Percentiles rank a stretch among this genome's conserved stretches.
Evolutionary conservation across 2,113 vertebrate species (phyloP).

Genomic region (Passer montanus): DNA sequence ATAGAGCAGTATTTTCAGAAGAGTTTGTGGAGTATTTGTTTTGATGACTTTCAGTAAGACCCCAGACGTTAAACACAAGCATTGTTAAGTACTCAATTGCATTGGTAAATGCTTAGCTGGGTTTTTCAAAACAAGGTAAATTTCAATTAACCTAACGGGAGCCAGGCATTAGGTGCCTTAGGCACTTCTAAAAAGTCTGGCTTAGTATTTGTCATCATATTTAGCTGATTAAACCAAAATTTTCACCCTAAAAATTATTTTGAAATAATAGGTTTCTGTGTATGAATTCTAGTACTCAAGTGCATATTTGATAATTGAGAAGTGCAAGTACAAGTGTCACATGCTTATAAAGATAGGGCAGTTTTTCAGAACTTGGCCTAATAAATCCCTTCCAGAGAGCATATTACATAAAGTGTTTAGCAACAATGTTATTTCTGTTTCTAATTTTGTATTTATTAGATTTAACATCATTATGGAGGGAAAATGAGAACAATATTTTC

Average conservation of each 20-base stretch:
- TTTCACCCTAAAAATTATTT: neutral
- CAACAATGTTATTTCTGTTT: constrained; percentile 57
- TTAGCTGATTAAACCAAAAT: neutral
- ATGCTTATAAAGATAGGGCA: neutral
- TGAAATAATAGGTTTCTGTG: neutral
- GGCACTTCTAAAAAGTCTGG: neutral
- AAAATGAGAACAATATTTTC: constrained; percentile 45
- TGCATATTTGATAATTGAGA: neutral
- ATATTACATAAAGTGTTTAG: constrained; percentile 49
- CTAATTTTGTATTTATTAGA: constrained; percentile 61
- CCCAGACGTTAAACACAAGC: neutral
- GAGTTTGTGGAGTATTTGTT: neutral
- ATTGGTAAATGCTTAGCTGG: neutral
- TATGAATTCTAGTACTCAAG: neutral
- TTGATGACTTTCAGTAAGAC: neutral
- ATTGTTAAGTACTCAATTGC: neutral
- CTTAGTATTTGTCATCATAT: neutral
- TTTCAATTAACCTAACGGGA: neutral
- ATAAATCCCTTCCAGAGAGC: constrained; percentile 32
- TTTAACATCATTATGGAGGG: constrained; percentile 42
- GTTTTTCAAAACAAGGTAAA: neutral
- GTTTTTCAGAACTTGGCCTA: constrained; percentile 4
- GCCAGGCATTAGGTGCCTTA: neutral
- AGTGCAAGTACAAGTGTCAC: neutral
- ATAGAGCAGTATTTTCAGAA: neutral